phyloP scores from a whole-genome alignment of 30 jellyfish, hydroid and myxozoan species.

The Hydractinia symbiolongicarpus region DNA sequence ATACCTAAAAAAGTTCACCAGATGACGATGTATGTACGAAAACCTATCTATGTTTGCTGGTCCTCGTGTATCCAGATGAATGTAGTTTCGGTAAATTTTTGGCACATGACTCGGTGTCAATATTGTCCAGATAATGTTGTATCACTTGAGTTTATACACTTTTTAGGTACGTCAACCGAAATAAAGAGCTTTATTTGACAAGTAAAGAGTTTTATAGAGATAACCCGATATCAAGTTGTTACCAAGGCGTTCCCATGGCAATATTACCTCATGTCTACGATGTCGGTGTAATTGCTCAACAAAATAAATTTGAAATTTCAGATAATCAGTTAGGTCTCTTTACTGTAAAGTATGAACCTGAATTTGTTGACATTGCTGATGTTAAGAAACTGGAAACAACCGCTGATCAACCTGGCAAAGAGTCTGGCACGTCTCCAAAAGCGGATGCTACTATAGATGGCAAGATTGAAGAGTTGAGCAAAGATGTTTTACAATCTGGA shows the following conservation, averaged over 20 bases:
- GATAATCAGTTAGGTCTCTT: not conserved
- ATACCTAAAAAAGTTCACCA: too few species aligned
- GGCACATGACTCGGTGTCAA: too few species aligned
- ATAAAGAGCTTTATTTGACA: not conserved
- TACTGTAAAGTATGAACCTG: constrained; percentile 3
- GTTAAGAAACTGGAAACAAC: not conserved
- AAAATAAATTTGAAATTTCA: not conserved
- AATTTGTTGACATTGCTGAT: not conserved
- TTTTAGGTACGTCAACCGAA: not conserved
- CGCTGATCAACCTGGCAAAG: not conserved
- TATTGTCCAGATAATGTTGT: too few species aligned
- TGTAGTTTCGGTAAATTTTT: too few species aligned
- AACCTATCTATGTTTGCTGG: too few species aligned
- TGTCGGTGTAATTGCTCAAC: not conserved
- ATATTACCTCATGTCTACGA: constrained; percentile 3
- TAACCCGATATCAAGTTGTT: not conserved
- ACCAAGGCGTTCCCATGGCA: not conserved
- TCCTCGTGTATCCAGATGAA: too few species aligned
- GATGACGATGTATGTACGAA: too few species aligned
- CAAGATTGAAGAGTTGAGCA: too few species aligned
- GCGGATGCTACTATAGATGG: too few species aligned
- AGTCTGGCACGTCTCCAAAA: not conserved
- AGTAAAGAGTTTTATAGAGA: not conserved
- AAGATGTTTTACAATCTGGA: not conserved
- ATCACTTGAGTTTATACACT: too few species aligned